phyloP scores from a whole-genome alignment of 2,797 vertebrate genomes.

The Coilia nasus region DNA sequence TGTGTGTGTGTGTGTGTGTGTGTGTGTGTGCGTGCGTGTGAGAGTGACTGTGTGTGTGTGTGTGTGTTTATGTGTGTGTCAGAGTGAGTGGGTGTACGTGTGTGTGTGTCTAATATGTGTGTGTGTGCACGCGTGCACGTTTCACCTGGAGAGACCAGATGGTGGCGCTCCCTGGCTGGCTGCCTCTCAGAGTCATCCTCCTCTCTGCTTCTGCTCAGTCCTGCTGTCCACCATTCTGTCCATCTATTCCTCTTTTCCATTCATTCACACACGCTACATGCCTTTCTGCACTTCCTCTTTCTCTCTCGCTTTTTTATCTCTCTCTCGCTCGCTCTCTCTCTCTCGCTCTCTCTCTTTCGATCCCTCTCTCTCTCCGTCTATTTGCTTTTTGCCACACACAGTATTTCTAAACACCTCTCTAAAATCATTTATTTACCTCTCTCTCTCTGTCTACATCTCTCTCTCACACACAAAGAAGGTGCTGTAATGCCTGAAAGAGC shows the following conservation, averaged over 20 bases:
- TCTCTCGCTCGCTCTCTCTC: background rate
- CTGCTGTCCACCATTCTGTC: background rate
- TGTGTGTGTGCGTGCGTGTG: conserved; percentile 17
- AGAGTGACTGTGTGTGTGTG: background rate
- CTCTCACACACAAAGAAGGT: background rate
- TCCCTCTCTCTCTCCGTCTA: background rate
- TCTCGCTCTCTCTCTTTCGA: background rate
- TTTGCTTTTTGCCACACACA: background rate
- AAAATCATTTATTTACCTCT: background rate
- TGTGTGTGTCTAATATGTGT: too few relatives aligned
- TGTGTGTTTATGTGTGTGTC: too few relatives aligned
- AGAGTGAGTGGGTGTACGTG: too few relatives aligned
- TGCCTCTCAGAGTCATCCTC: conserved; percentile 41
- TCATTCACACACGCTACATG: background rate
- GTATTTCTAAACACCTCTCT: background rate
- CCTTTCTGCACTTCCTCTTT: background rate
- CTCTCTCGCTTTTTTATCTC: background rate
- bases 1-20: too few relatives aligned
- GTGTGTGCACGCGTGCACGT: background rate
- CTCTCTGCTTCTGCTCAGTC: background rate
- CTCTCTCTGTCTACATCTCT: background rate
- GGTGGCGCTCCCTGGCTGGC: background rate
- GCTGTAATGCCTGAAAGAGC: background rate
- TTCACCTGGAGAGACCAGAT: conserved; percentile 14
- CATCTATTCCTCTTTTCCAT: background rate